phyloP scores from a whole-genome alignment of 2,888 invertebrate species.

The Erannis defoliaria region DNA sequence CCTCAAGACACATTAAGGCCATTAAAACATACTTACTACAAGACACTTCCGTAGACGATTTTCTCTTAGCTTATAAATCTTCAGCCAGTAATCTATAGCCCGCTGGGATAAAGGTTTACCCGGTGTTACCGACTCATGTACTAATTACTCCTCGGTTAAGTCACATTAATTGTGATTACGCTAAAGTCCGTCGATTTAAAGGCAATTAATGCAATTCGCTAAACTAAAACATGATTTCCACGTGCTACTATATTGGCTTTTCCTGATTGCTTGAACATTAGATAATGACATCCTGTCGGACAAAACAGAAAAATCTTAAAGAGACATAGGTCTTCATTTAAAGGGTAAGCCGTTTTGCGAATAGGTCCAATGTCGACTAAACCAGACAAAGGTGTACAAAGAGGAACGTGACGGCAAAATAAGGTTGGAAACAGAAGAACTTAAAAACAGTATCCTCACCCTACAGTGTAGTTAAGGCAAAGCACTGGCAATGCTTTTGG shows the following conservation, averaged over 20 bases:
- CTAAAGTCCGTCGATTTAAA: conserved; percentile 57
- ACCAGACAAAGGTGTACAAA: too few relatives aligned
- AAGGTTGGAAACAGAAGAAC: too few relatives aligned
- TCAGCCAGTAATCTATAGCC: conserved; percentile 65
- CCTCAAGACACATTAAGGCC: background rate
- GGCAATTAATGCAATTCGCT: conserved; percentile 49
- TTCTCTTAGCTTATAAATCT: conserved; percentile 65
- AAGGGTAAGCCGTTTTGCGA: too few relatives aligned
- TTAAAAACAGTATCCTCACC: too few relatives aligned
- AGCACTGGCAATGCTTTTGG: too few relatives aligned
- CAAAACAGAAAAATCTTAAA: too few relatives aligned
- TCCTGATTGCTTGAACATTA: background rate
- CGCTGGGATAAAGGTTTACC: conserved; percentile 45
- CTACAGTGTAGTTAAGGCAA: too few relatives aligned
- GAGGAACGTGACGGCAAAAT: too few relatives aligned
- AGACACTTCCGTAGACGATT: background rate
- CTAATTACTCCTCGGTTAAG: conserved; percentile 61
- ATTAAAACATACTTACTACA: background rate
- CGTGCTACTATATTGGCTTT: background rate
- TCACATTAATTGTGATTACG: conserved; percentile 61
- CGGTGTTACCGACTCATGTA: conserved; percentile 31
- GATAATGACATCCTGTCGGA: background rate
- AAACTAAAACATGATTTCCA: background rate
- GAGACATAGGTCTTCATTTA: too few relatives aligned
- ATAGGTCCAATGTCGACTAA: too few relatives aligned